phyloP scores from a whole-genome alignment of 1,140 invertebrate species.

The Drosophila bocqueti region DNA sequence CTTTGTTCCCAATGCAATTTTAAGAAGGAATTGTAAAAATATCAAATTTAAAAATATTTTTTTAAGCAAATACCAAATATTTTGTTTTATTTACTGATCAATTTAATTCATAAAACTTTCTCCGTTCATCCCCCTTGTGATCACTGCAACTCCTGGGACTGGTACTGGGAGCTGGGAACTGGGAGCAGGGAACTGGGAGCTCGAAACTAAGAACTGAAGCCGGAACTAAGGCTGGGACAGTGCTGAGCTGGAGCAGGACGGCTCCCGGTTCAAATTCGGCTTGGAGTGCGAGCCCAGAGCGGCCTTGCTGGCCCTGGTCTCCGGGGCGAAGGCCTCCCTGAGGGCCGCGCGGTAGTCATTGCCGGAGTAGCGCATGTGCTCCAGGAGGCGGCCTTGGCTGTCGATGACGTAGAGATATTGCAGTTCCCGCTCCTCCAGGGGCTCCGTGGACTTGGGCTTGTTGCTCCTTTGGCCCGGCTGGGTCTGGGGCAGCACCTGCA shows the following conservation, averaged over 20 bases:
- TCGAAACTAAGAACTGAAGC: neutral
- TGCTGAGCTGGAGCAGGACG: neutral
- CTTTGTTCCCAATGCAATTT: too few relatives aligned
- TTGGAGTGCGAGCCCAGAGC: neutral
- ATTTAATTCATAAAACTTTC: neutral
- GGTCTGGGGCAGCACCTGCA: neutral
- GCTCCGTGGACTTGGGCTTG: conserved; percentile 6
- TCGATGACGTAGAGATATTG: conserved; percentile 53
- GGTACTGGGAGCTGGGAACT: too few relatives aligned
- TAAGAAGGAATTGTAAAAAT: too few relatives aligned
- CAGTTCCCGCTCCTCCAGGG: conserved; percentile 14
- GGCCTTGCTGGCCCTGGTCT: neutral
- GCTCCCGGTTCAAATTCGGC: neutral
- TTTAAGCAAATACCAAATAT: neutral
- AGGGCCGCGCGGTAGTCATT: conserved; percentile 54
- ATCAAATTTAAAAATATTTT: neutral
- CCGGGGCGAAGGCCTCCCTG: conserved; percentile 22
- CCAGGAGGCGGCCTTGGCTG: conserved; percentile 40
- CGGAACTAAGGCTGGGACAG: neutral
- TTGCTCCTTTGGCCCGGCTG: neutral
- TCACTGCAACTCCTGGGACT: neutral
- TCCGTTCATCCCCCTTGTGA: neutral
- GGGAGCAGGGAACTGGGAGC: neutral
- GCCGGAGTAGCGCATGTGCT: conserved; percentile 59
- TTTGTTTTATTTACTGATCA: neutral